Base-by-base conservation (phyloP, 2,797 vertebrate species). In the Pelodytes ibericus region DNA sequence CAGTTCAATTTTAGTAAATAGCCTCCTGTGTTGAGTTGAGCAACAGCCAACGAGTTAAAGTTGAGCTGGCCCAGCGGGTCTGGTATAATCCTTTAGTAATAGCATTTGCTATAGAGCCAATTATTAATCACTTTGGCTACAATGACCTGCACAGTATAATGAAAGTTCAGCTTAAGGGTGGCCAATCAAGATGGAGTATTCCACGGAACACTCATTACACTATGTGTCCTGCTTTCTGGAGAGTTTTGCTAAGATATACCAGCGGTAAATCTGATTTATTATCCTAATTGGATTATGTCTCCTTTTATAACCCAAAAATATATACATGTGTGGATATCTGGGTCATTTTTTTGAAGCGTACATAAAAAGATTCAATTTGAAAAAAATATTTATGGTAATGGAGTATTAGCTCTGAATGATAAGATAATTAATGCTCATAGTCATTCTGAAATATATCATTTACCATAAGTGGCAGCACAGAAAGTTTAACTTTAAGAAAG, bases 191-290 rank as follows among this genome's bases (percentile, higher is more conserved):
- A 7, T 1, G 5, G 10, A n/a, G 3, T 13, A 11, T 61, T 41
- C 49, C 60, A 24, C 49, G 29, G 18, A 36, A 49, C 33, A 11
- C 10, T 70, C 39, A 70, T 70, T 30, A 36, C 22, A 18, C 2
- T 58, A 27, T 57, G 30, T 24, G 16, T 41, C 30, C 36, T 65
- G 24, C 22, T 64, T 26, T 41, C 13, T 33, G 13, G 18, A 25
- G 9, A 39, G 7, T 20, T 15, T 26, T 41, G n/a, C 16, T 11
- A 22, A 31, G 49, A 62, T 30, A 15, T 25, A 26, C 36, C 47
- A 72, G 27, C 22, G 33, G 47, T 49, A 31, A 25, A 24, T n/a
- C 33, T 62, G 11, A 62, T 72, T 72, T 51, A 49, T 41, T 72
- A 44, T 30, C 60, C 49, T 20, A 60, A 59, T 59, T 33, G 56